These are phyloP conservation scores for Thamnaconus septentrionalis DNA, from an alignment of 2,113 vertebrate species.

Conservation along the genomic window DNA sequence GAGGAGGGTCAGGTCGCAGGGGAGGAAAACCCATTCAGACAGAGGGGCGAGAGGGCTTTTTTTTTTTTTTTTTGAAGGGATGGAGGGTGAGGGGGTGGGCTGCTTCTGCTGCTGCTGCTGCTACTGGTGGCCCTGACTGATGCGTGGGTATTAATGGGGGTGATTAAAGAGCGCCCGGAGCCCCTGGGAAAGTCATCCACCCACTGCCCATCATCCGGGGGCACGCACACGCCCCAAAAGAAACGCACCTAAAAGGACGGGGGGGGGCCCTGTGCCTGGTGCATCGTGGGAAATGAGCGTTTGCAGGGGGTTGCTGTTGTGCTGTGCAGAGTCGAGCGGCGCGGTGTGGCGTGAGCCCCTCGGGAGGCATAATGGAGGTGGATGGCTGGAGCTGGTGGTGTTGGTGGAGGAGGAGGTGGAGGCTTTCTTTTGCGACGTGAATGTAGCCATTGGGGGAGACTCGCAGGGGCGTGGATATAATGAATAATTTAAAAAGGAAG, in stretches of 20 bases:
- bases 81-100: constrained; percentile 17
- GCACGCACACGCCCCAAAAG: constrained; percentile 1
- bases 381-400: too few species aligned
- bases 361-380: constrained; percentile 48
- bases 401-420: too few species aligned
- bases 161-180: constrained; percentile 55
- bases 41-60: neutral
- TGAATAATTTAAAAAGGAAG: constrained; percentile 63
- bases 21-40: constrained; percentile 46
- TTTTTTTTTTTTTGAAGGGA: too few species aligned
- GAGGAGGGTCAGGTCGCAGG: constrained; percentile 54
- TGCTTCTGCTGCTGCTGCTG: neutral
- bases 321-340: too few species aligned
- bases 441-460: constrained; percentile 23
- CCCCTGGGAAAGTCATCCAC: constrained; percentile 71
- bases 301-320: neutral
- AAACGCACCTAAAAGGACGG: too few species aligned
- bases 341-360: constrained; percentile 31
- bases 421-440: constrained; percentile 36
- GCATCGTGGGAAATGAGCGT: constrained; percentile 63
- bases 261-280: neutral
- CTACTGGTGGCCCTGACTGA: constrained; percentile 58
- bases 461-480: constrained; percentile 60
- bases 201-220: constrained; percentile 53
- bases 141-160: constrained; percentile 59